phyloP scores from a whole-genome alignment of 2,113 vertebrate species.

The Haliaeetus leucogaster region DNA sequence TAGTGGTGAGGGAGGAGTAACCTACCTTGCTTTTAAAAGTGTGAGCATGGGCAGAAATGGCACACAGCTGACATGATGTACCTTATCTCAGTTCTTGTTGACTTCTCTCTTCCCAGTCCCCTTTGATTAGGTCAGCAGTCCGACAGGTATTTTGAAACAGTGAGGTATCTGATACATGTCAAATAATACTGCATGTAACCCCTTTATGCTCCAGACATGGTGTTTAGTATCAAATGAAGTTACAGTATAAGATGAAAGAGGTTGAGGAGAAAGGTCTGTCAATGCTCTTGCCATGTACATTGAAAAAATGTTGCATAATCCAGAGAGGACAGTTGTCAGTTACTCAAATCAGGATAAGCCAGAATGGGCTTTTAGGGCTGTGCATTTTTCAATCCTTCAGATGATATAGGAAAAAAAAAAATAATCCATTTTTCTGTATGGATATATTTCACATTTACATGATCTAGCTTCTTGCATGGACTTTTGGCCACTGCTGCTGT shows the following conservation, averaged over 20 bases:
- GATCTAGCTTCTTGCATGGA: neutral
- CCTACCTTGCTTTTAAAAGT: neutral
- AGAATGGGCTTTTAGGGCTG: neutral
- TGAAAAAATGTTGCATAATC: neutral
- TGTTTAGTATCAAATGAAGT: neutral
- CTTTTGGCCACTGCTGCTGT: neutral
- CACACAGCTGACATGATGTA: neutral
- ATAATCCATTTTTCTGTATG: neutral
- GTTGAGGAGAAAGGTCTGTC: neutral
- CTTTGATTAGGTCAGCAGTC: constrained; percentile 10
- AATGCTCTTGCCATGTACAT: neutral
- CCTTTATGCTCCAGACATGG: neutral
- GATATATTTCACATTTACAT: neutral
- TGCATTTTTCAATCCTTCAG: neutral
- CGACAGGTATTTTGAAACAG: neutral
- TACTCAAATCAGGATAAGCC: neutral
- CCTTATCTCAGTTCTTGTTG: neutral
- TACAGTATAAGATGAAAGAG: neutral
- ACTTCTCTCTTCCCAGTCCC: neutral
- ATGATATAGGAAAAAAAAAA: neutral
- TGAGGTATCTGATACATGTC: neutral
- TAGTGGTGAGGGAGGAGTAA: neutral
- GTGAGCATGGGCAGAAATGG: neutral
- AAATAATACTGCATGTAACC: neutral
- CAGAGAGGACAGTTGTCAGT: neutral